These are phyloP conservation scores for Noctua janthe DNA, from an alignment of 2,888 invertebrate species.

Conservation along the genomic window DNA sequence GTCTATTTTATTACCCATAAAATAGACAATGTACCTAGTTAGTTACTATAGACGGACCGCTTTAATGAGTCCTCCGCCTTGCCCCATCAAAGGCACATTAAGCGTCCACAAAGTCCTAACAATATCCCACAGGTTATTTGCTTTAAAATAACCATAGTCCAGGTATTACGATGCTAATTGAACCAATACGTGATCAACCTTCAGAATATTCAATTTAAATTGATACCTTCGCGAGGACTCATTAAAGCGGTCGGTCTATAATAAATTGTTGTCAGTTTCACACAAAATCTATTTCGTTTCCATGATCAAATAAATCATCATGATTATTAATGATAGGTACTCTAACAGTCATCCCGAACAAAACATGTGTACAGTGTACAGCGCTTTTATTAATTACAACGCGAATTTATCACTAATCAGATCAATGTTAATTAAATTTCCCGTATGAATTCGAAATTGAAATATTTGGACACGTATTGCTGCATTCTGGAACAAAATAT, in stretches of 20 bases:
- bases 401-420: slow-evolving; percentile 8
- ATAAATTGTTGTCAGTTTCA: background rate
- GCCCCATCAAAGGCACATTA: no score
- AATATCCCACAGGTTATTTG: no score
- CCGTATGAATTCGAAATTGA: background rate
- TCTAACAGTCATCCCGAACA: background rate
- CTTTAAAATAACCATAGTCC: no score
- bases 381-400: slow-evolving; percentile 19
- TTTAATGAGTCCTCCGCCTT: no score
- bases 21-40: background rate
- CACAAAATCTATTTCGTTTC: background rate
- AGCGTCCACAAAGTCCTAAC: no score
- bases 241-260: background rate
- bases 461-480: background rate
- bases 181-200: no score
- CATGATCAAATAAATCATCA: slow-evolving; percentile 1
- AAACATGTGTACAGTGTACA: slow-evolving; percentile 12
- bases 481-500: background rate
- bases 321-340: background rate
- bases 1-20: background rate
- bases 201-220: no score
- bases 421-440: slow-evolving; percentile 8
- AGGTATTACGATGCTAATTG: no score
- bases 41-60: no score
- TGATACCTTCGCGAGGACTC: no score